These are phyloP conservation scores for Amphiprion percula DNA, from an alignment of 2,113 vertebrate genomes.

Conservation along the genomic window DNA sequence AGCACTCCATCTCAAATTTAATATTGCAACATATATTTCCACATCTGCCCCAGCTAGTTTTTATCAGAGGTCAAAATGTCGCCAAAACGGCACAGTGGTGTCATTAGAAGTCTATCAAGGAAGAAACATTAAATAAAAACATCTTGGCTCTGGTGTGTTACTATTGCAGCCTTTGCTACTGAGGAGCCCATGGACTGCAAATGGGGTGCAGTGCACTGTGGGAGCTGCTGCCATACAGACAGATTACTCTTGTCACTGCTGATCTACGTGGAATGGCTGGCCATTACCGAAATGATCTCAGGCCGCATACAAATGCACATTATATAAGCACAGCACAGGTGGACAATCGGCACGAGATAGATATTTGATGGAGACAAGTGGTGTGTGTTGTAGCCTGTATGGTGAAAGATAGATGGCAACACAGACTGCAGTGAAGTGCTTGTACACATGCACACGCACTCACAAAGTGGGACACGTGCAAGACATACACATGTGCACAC, in stretches of 20 bases:
- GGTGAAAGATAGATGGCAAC: slow-evolving; percentile 62
- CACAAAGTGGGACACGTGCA: slow-evolving; percentile 17
- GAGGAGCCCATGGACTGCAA: slow-evolving; percentile 50
- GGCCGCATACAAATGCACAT: slow-evolving; percentile 69
- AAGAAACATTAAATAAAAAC: slow-evolving; percentile 51
- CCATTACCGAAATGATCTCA: slow-evolving; percentile 75
- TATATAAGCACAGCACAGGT: slow-evolving; percentile 67
- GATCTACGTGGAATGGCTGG: slow-evolving; percentile 67
- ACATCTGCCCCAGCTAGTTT: slow-evolving; percentile 38
- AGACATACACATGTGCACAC: slow-evolving; percentile 32
- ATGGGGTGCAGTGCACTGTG: slow-evolving; percentile 59
- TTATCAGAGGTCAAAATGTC: slow-evolving; percentile 49
- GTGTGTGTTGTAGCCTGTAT: slow-evolving; percentile 35
- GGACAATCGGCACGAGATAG: slow-evolving; percentile 65
- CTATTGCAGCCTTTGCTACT: slow-evolving; percentile 18
- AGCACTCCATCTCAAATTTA: slow-evolving; percentile 40
- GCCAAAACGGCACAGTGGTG: slow-evolving; percentile 22
- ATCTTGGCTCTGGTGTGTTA: slow-evolving; percentile 30
- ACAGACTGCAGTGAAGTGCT: slow-evolving; percentile 25
- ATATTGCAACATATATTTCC: slow-evolving; percentile 40
- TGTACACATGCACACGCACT: slow-evolving; percentile 12
- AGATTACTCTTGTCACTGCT: slow-evolving; percentile 72
- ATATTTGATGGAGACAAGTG: slow-evolving; percentile 72
- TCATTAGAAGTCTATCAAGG: slow-evolving; percentile 36
- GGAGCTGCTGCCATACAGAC: slow-evolving; percentile 63